Evolutionary conservation across 1,140 invertebrate species (phyloP).

Genomic region (Agrypnia vestita): DNA sequence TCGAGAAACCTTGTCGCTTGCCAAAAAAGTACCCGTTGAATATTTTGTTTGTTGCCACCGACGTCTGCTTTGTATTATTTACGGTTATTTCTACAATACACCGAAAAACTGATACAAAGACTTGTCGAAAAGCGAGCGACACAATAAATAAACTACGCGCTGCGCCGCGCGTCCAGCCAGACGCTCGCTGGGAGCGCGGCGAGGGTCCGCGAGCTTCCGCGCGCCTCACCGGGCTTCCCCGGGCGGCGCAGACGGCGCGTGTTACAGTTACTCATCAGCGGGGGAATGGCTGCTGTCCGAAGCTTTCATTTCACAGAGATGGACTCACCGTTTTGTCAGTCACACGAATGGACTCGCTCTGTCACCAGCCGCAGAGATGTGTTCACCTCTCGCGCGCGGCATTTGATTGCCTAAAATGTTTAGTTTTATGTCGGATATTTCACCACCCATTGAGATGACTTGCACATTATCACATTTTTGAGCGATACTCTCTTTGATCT

Average conservation of each 20-base stretch:
- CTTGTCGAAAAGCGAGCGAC: background rate
- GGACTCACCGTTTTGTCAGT: slow-evolving; percentile 1
- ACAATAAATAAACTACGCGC: background rate
- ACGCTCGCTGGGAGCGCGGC: background rate
- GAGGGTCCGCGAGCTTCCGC: background rate
- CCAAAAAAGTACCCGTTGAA: slow-evolving; percentile 12
- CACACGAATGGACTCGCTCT: too few species aligned
- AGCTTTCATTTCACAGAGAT: background rate
- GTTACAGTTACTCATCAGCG: background rate
- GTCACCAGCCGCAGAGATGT: too few species aligned
- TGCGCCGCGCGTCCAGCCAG: background rate
- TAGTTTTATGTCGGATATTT: too few species aligned
- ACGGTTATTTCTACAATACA: slow-evolving; percentile 30
- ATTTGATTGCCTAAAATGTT: too few species aligned
- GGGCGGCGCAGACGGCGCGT: slow-evolving; percentile 11
- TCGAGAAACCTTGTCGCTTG: slow-evolving; percentile 13
- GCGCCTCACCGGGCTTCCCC: slow-evolving; percentile 15
- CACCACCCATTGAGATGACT: too few species aligned
- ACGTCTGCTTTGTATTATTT: slow-evolving; percentile 14
- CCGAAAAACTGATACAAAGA: background rate
- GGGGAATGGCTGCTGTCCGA: background rate
- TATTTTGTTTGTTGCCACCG: slow-evolving; percentile 17
- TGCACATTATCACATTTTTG: too few species aligned
- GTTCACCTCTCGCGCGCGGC: too few species aligned
- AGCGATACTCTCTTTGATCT: too few species aligned